Evolutionary conservation across 1,140 invertebrate species (phyloP), one percentile per base, ranked within the genome.

Genomic region (Drosophila orena): DNA sequence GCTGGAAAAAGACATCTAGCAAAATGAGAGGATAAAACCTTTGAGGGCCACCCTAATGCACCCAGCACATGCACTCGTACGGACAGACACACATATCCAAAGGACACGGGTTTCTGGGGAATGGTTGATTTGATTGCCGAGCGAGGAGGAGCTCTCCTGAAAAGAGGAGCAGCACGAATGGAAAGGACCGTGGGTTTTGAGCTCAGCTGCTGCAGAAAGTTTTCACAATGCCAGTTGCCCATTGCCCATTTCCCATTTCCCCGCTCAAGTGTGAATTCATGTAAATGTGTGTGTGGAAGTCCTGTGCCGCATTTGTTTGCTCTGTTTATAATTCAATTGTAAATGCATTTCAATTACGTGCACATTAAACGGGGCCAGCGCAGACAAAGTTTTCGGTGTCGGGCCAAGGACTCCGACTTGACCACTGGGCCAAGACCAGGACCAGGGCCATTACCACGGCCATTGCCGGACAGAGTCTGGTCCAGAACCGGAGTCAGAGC

Each of bases 241-340:
- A 22, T 44, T 8, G 12, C 27, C 0, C 30, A 10, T 24, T 7
- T 15, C 17, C n/a, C 38, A 40, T n/a, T 15, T 15, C n/a, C 56
- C 59, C 54, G 22, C 43, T 59, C 57, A 70, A 78, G 77, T 85
- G 77, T 66, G 61, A 81, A 77, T 73, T 58, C 64, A 47, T 79
- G 53, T 74, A 79, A 59, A 72, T 81, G 59, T 72, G 42, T 72
- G 42, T 72, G 42, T 77, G 34, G 38, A 40, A 47, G 73, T 69
- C 73, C 37, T 50, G 55, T 58, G 74, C 37, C 55, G 57, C 79
- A 69, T 86, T 77, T 89, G 83, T 90, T 90, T 90, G 84, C 59
- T 85, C 80, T 89, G 88, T 90, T 89, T 89, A 89, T 89, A 89
- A 89, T 89, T 89, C 84, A 89, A 90, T 89, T 89, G 84, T 90